Base-by-base conservation (phyloP, 2,888 invertebrate species). In the Ganaspis brasiliensis region DNA sequence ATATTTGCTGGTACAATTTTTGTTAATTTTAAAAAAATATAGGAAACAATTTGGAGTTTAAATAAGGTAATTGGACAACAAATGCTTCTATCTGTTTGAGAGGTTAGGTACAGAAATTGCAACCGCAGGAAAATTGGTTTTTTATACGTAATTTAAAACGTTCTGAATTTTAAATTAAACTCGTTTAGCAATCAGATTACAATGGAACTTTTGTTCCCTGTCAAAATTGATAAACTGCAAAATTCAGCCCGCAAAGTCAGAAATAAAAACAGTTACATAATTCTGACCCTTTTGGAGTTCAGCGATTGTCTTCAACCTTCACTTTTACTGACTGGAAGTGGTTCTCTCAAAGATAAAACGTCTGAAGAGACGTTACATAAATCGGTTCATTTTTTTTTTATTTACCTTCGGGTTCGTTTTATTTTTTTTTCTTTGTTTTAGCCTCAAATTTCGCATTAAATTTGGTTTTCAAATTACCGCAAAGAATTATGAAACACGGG, bases 301-400 rank as follows among this genome's bases (percentile, higher is more conserved):
- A 40, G 40, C 14, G 14, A 63, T 63, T 67, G 45, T 45, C 37
- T 40, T 45, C 24, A 45, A 45, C 67, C 40, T 67, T 67, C 67
- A 24, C 67, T 67, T 67, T 67, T 67, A 24, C 45, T 45, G 40
- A 21, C n/a, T 24, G 21, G 19, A 57, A 57, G 59, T n/a, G 31
- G 59, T 59, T 31, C 59, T 59, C 31, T 35, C 26, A 35, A 59
- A 59, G 59, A 59, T 59, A 16, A n/a, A 24, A 52, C 52, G 19
- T 24, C 37, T 24, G 6, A 19, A 6, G 24, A 21, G n/a, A 67
- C 5, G 45, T 24, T 26, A 3, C 12, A 45, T 67, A 67, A 67
- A 45, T 45, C 14, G 45, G 24, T 21, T 40, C 40, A 45, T 21
- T 37, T 40, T 40, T 14, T 21, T 40, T 52, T 52, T 52, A 52